phyloP scores from a whole-genome alignment of 2,113 vertebrate genomes.

The mouse (Mus musculus) region DNA sequence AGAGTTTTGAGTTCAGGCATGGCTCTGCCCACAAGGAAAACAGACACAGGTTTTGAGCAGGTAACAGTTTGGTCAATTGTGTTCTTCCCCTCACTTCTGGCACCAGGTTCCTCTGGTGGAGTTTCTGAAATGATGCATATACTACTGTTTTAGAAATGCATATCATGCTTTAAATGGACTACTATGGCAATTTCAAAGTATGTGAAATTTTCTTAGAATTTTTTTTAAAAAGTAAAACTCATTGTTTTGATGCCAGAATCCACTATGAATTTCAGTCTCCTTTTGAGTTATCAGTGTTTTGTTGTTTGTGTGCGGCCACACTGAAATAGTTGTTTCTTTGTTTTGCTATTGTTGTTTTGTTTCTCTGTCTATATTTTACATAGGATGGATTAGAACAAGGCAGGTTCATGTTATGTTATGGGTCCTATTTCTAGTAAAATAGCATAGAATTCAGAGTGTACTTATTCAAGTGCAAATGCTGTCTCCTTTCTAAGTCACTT shows the following conservation, averaged over 20 bases:
- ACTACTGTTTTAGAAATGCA: conserved; percentile 5
- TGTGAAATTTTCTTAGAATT: not conserved
- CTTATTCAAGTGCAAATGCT: conserved; percentile 69
- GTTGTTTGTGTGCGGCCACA: not conserved
- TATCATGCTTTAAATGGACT: not conserved
- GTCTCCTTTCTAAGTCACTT: conserved; percentile 72
- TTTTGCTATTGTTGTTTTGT: not conserved
- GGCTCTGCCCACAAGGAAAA: not conserved
- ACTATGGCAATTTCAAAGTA: conserved; percentile 56
- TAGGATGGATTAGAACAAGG: not conserved
- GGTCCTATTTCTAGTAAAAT: conserved; percentile 64
- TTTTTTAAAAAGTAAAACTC: not conserved
- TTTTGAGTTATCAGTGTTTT: conserved; percentile 39
- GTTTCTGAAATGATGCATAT: not conserved
- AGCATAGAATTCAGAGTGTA: conserved; percentile 59
- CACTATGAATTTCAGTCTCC: conserved; percentile 33
- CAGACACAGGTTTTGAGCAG: not conserved
- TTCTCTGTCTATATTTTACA: not conserved
- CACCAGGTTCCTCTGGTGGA: not conserved
- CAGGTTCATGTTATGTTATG: conserved; percentile 46
- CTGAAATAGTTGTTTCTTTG: not conserved
- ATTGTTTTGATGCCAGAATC: conserved; percentile 4
- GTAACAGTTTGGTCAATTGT: not conserved
- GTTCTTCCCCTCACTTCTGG: not conserved
- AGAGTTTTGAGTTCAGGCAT: not conserved